Evolutionary conservation across 2,113 vertebrate species (phyloP).

Genomic region (Apteryx mantelli): DNA sequence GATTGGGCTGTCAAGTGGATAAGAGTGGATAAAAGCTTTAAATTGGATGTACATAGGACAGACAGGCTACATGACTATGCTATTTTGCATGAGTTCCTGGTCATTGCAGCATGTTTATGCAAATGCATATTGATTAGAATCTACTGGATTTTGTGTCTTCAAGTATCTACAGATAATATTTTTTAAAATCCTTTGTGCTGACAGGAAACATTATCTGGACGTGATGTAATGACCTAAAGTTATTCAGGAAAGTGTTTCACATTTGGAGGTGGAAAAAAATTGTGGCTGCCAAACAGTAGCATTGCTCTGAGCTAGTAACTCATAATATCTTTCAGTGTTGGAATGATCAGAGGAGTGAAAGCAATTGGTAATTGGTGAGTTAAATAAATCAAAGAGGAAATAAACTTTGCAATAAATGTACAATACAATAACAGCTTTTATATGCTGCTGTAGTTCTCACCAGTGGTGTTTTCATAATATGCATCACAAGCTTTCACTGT

Average conservation of each 20-base stretch:
- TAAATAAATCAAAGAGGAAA: constrained; percentile 54
- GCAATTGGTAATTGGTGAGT: constrained; percentile 10
- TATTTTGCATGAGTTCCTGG: not conserved
- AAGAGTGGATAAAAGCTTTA: not conserved
- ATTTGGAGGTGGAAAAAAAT: not conserved
- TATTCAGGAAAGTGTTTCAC: not conserved
- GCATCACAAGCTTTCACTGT: constrained; percentile 37
- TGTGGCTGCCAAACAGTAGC: not conserved
- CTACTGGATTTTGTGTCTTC: not conserved
- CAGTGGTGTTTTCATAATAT: constrained; percentile 50
- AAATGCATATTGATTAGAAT: not conserved
- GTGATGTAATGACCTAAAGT: not conserved
- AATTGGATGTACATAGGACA: not conserved
- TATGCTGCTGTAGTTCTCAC: constrained; percentile 38
- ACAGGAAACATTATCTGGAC: not conserved
- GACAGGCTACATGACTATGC: rapidly evolving
- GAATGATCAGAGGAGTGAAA: not conserved
- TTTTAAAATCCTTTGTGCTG: not conserved
- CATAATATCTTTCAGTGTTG: not conserved
- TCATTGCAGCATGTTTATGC: not conserved
- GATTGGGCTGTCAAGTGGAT: not conserved
- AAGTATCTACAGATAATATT: not conserved
- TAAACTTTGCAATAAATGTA: constrained; percentile 44
- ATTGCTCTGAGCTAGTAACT: constrained; percentile 1
- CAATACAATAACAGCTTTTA: constrained; percentile 42